These are phyloP conservation scores for Platycercus adscitus DNA, from an alignment of 2,113 vertebrate species.

Conservation along the genomic window DNA sequence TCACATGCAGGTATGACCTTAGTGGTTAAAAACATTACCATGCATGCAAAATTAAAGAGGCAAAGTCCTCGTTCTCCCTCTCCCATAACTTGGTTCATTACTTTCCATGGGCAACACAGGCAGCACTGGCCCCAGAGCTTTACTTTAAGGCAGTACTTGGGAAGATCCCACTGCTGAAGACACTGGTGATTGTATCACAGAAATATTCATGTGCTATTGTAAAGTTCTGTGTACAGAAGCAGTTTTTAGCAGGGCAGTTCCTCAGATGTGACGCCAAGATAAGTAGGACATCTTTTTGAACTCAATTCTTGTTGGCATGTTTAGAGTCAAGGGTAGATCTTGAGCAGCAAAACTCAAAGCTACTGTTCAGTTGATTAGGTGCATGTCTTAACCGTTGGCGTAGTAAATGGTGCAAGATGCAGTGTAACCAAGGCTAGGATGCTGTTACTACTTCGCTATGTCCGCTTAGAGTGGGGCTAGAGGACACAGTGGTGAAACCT, in stretches of 20 bases:
- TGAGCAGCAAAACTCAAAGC: background rate
- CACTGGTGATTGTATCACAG: background rate
- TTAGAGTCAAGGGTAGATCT: background rate
- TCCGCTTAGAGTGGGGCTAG: background rate
- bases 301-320: rapidly evolving
- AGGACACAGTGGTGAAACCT: background rate
- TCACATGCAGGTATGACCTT: conserved; percentile 84
- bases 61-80: background rate
- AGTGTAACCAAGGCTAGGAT: background rate
- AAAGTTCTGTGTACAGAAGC: background rate
- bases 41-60: conserved; percentile 75
- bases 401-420: background rate
- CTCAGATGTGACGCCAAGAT: background rate
- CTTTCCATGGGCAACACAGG: background rate
- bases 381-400: rapidly evolving
- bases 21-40: conserved; percentile 74
- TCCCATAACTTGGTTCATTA: background rate
- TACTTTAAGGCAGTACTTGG: background rate
- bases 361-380: background rate
- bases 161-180: background rate
- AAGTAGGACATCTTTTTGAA: background rate
- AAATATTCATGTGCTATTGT: rapidly evolving
- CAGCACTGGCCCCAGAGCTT: background rate
- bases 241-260: background rate
- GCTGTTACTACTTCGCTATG: background rate